phyloP scores from a whole-genome alignment of 1,140 invertebrate species.

The Trichonephila inaurata region DNA sequence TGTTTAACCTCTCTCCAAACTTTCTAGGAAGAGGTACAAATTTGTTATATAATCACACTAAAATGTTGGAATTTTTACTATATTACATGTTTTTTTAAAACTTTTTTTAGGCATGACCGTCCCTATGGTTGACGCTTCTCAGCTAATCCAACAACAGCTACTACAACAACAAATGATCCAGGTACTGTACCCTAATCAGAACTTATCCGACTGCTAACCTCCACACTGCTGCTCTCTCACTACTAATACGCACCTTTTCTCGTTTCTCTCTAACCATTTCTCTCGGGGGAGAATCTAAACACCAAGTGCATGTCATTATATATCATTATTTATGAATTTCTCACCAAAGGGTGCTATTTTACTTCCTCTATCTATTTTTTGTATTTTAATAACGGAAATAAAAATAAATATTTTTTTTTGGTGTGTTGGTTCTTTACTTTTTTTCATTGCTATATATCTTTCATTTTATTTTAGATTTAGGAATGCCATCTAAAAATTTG shows the following conservation, averaged over 20 bases:
- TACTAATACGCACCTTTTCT: constrained; percentile 1
- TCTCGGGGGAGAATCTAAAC: background rate
- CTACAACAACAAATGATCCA: constrained; percentile 79
- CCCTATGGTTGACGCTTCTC: constrained; percentile 78
- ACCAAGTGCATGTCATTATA: background rate
- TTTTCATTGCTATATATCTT: background rate
- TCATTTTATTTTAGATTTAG: too few species aligned
- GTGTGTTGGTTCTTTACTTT: background rate
- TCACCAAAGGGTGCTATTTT: background rate
- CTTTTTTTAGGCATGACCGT: constrained; percentile 75
- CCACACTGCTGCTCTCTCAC: constrained; percentile 11
- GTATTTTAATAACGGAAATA: background rate
- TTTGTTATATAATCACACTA: too few species aligned
- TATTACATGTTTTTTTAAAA: background rate
- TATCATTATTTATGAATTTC: background rate
- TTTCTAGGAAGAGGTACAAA: too few species aligned
- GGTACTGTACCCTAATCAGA: constrained; percentile 41
- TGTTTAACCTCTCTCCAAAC: too few species aligned
- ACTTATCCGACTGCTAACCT: background rate
- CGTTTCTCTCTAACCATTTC: background rate
- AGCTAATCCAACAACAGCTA: constrained; percentile 78
- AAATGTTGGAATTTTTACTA: too few species aligned
- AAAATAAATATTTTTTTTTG: background rate
- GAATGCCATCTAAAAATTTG: too few species aligned
- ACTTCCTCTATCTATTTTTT: background rate